Evolutionary conservation across 2,888 invertebrate species (phyloP).

Genomic region (Morpho deidamia): DNA sequence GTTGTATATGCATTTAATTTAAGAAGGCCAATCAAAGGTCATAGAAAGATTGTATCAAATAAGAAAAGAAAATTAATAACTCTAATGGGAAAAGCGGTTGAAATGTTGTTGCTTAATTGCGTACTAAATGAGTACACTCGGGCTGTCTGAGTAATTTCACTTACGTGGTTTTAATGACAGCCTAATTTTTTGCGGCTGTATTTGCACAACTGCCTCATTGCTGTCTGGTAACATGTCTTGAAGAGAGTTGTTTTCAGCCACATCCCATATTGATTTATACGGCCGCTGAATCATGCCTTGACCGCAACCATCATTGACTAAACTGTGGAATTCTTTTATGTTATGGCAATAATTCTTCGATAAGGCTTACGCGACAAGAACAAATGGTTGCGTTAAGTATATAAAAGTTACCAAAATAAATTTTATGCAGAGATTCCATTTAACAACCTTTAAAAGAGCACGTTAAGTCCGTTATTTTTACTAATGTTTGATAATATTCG

Average conservation of each 20-base stretch:
- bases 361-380: no score
- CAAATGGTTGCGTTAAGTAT: no score
- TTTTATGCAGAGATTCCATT: no score
- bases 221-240: slow-evolving; percentile 65
- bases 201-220: slow-evolving; percentile 54
- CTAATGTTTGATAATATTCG: no score
- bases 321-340: slow-evolving; percentile 34
- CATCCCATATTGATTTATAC: slow-evolving; percentile 48
- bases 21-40: no score
- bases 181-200: slow-evolving; percentile 83
- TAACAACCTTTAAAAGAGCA: no score
- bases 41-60: not conserved
- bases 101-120: no score
- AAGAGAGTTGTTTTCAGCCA: slow-evolving; percentile 61
- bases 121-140: no score
- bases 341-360: not conserved
- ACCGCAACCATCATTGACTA: slow-evolving; percentile 57
- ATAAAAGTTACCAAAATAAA: no score
- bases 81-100: no score
- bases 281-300: slow-evolving; percentile 59
- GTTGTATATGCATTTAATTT: no score
- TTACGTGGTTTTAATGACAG: slow-evolving; percentile 80
- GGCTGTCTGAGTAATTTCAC: slow-evolving; percentile 26
- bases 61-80: not conserved
- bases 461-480: no score